Base-by-base conservation (phyloP, 2,113 vertebrate species). In the Prionailurus bengalensis region DNA sequence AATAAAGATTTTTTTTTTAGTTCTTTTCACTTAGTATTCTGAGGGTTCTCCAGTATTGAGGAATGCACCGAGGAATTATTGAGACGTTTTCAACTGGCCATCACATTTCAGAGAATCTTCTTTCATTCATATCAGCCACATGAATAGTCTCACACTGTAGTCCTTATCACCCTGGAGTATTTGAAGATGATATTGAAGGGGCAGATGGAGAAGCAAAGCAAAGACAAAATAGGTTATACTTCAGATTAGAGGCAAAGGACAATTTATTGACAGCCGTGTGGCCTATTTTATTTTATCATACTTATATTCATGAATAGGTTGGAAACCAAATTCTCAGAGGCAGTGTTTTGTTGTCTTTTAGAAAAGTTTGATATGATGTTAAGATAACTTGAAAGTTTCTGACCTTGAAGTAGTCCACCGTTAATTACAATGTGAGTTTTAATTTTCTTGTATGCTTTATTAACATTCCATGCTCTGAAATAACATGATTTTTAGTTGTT, bases 401-500 rank as follows among this genome's bases (percentile, higher is more conserved):
- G n/a, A 36, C 70, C 51, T 85, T 96, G 84, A 97, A 98, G 91
- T 71, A 81, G 95, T 97, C 61, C 21, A 48, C 79, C 55, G 4
- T 36, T 95, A 92, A 97, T 48, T 71, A 85, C 80, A 25, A 19
- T 39, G 31, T 66, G 70, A 91, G 53, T 94, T 31, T 4, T 98
- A 68, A 79, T 76, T 97, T 97, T 98, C 68, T n/a, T 88, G 7
- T 63, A 19, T 96, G 55, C 36, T 68, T 98, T 33, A 3, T 97
- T 91, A 91, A 73, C 84, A 31, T 93, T 97, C 55, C 39, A 16
- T 86, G 76, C 7, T 45, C n/a, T 33, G 19, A 90, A 95, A 71
- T 90, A 79, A 58, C 23, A 2, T 96, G 71, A 36, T 58, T 95
- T 95, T 90, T 97, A 61, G 42, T 87, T 96, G 92, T 93, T 89